A percentile compares a stretch with the other conserved stretches of the same genome.
phyloP scores from a whole-genome alignment of 2,888 invertebrate genomes.

The Seira sanloemensis region DNA sequence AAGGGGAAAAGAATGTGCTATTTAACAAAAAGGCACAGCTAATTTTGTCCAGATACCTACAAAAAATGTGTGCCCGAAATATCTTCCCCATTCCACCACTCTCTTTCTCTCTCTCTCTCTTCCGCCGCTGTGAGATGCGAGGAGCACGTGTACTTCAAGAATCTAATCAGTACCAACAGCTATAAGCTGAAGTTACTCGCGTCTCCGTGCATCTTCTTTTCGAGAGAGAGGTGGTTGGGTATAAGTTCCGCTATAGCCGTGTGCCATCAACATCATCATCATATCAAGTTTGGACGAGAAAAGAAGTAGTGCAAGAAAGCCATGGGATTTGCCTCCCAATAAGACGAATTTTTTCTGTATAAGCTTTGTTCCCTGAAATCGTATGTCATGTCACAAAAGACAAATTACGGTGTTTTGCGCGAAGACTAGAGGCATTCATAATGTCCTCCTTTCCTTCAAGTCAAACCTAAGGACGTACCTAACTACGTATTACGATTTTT shows the following conservation, averaged over 20 bases:
- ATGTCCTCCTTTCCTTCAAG: constrained; percentile 36
- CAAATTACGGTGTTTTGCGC: constrained; percentile 63
- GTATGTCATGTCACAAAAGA: constrained; percentile 64
- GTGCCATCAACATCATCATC: background rate
- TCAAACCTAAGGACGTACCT: background rate
- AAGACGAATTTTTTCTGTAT: constrained; percentile 58
- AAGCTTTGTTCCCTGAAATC: constrained; percentile 63
- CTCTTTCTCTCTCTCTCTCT: no score
- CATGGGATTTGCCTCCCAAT: constrained; percentile 60
- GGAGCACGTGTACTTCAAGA: constrained; percentile 5
- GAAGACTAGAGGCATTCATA: constrained; percentile 62
- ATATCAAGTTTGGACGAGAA: constrained; percentile 7
- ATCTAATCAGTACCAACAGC: constrained; percentile 13
- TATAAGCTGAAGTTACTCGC: no score
- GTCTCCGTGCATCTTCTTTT: background rate
- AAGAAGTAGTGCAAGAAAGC: constrained; percentile 54
- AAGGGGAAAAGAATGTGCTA: background rate
- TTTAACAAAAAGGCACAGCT: constrained; percentile 32
- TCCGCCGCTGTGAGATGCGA: no score
- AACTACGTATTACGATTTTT: no score
- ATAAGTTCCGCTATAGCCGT: background rate
- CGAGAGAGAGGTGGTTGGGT: background rate
- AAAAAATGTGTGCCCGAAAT: no score
- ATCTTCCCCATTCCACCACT: background rate
- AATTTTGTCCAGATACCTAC: constrained; percentile 49